Evolutionary conservation across 2,113 vertebrate genomes (phyloP).

Genomic region (Pterophyllum scalare): DNA sequence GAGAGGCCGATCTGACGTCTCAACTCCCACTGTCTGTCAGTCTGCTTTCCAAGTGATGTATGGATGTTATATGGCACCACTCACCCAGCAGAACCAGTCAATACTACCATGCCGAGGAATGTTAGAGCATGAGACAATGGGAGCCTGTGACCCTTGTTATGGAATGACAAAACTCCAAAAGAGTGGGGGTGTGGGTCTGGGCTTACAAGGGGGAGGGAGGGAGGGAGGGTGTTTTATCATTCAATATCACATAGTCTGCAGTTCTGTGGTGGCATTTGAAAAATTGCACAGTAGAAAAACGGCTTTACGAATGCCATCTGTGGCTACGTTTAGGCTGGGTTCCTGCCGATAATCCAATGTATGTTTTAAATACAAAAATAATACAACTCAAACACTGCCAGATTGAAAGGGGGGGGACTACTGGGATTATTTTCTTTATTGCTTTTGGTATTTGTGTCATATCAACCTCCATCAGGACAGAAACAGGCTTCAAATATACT

Average conservation of each 20-base stretch:
- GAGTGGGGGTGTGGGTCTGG: constrained; percentile 6
- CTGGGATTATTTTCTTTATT: not conserved
- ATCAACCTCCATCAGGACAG: not conserved
- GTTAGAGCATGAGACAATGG: constrained; percentile 52
- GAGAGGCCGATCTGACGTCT: constrained; percentile 66
- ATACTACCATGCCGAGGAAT: constrained; percentile 61
- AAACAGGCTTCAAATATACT: not conserved
- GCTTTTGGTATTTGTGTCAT: not conserved
- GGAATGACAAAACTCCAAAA: constrained; percentile 65
- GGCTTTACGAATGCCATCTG: not conserved
- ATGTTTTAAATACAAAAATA: not conserved
- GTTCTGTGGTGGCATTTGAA: constrained; percentile 3
- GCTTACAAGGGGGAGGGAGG: not conserved
- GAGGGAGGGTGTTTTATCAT: not conserved
- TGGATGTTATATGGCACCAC: constrained; percentile 71
- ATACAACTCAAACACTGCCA: not conserved
- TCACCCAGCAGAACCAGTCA: constrained; percentile 67
- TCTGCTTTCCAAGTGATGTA: constrained; percentile 72
- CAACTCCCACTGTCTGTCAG: constrained; percentile 72
- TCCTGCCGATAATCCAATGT: not conserved
- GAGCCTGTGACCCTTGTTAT: constrained; percentile 68
- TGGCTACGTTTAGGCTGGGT: not conserved
- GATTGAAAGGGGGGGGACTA: not conserved
- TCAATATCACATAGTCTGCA: constrained; percentile 43
- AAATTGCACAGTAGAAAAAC: not conserved